phyloP scores from a whole-genome alignment of 2,113 vertebrate species.

The Microcebus murinus region DNA sequence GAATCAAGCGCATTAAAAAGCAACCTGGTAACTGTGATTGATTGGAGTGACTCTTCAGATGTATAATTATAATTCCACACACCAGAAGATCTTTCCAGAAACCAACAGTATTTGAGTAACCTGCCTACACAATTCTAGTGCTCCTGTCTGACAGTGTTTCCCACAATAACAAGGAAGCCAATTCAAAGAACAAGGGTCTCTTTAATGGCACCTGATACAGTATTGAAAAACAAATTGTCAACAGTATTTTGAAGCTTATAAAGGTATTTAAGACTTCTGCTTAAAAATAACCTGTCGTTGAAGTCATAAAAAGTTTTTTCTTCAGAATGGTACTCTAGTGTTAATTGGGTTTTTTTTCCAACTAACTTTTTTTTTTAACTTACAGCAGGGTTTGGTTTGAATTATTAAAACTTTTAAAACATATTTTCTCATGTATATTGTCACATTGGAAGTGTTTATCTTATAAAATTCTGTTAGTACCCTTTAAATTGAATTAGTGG shows the following conservation, averaged over 20 bases:
- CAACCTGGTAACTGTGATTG: constrained; percentile 90
- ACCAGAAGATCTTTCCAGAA: background rate
- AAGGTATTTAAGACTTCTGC: constrained; percentile 37
- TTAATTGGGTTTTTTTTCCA: constrained; percentile 59
- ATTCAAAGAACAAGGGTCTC: constrained; percentile 64
- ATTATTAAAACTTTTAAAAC: background rate
- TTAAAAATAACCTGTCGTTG: constrained; percentile 46
- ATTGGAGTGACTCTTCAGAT: constrained; percentile 93
- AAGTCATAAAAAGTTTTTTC: constrained; percentile 64
- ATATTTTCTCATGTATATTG: background rate
- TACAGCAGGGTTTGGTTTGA: constrained; percentile 48
- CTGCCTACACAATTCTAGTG: background rate
- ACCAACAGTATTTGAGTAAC: background rate
- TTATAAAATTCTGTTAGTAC: constrained; percentile 32
- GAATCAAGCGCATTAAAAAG: constrained; percentile 92
- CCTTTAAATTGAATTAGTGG: constrained; percentile 38
- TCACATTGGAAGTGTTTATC: constrained; percentile 16
- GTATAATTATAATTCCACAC: constrained; percentile 38
- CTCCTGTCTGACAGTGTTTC: background rate
- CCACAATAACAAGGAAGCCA: constrained; percentile 36
- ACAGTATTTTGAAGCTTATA: constrained; percentile 51
- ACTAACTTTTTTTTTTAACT: constrained; percentile 33
- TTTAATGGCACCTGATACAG: constrained; percentile 19
- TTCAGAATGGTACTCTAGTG: constrained; percentile 62
- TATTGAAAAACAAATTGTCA: background rate